Conservation (phyloP, 1,140 invertebrate species). For the Tetramorium simillimum region DNA sequence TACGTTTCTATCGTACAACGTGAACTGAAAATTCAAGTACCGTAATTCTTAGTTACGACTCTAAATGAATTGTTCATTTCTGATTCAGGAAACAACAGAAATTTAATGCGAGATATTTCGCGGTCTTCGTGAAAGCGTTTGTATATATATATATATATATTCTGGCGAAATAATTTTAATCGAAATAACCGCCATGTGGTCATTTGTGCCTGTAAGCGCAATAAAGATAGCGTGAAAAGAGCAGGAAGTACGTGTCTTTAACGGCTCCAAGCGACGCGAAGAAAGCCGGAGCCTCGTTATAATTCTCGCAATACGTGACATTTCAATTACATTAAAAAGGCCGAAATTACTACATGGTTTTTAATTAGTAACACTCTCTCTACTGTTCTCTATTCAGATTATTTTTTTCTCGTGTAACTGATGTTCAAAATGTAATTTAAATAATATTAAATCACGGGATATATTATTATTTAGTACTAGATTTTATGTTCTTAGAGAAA, state of each 20-base stretch:
- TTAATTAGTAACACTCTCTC: conserved; percentile 27
- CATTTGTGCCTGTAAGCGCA: neutral
- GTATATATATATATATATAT: conserved; percentile 1
- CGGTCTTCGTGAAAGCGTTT: conserved; percentile 34
- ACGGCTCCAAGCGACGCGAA: neutral
- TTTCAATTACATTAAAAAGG: conserved; percentile 25
- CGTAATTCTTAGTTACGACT: conserved; percentile 6
- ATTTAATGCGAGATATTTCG: neutral
- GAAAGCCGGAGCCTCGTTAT: conserved; percentile 15
- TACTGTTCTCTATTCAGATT: neutral
- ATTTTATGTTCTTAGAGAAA: neutral
- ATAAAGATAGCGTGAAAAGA: neutral
- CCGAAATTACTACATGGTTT: neutral
- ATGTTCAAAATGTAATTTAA: neutral
- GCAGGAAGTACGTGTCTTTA: conserved; percentile 14
- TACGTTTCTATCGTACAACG: neutral
- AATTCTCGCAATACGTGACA: conserved; percentile 4
- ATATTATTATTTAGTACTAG: neutral
- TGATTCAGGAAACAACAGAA: neutral
- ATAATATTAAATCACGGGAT: neutral
- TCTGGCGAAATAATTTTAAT: conserved; percentile 24
- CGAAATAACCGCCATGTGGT: neutral
- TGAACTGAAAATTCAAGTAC: conserved; percentile 14
- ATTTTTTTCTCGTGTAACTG: neutral
- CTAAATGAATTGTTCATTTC: neutral